A percentile compares a stretch with the other conserved stretches of the same genome.
These are phyloP conservation scores for Timema cristinae DNA, from an alignment of 2,888 invertebrate genomes.

Conservation along the genomic window DNA sequence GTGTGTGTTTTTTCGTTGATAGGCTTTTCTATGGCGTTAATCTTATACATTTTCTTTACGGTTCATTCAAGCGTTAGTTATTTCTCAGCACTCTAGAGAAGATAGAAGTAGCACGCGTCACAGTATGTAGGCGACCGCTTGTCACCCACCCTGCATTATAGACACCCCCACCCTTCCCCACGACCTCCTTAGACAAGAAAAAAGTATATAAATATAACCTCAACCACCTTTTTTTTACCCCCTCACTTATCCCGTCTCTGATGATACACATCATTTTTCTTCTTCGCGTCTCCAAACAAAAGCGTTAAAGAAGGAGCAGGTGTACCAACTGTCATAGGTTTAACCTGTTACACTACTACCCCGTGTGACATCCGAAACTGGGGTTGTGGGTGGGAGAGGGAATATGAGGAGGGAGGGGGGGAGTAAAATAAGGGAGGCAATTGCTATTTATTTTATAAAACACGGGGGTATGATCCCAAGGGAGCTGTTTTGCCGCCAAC, in stretches of 20 bases:
- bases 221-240: not conserved
- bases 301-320: constrained; percentile 25
- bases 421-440: not conserved
- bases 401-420: not conserved
- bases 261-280: constrained; percentile 20
- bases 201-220: not conserved
- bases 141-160: not conserved
- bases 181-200: not conserved
- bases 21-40: too few relatives aligned
- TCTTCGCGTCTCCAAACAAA: constrained; percentile 14
- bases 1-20: too few relatives aligned
- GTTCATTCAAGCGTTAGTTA: too few relatives aligned
- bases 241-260: too few relatives aligned
- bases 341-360: constrained; percentile 22
- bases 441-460: not conserved
- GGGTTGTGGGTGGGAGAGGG: not conserved
- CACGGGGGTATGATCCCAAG: constrained; percentile 14
- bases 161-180: not conserved
- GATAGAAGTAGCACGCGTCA: too few relatives aligned
- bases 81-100: too few relatives aligned
- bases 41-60: too few relatives aligned
- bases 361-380: constrained; percentile 15
- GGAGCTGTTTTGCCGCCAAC: constrained; percentile 28
- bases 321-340: constrained; percentile 26
- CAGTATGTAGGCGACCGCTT: too few relatives aligned